A percentile compares a stretch with the other conserved stretches of the same genome.
phyloP scores from a whole-genome alignment of 2,113 vertebrate genomes.

The Myrmecobius fasciatus region DNA sequence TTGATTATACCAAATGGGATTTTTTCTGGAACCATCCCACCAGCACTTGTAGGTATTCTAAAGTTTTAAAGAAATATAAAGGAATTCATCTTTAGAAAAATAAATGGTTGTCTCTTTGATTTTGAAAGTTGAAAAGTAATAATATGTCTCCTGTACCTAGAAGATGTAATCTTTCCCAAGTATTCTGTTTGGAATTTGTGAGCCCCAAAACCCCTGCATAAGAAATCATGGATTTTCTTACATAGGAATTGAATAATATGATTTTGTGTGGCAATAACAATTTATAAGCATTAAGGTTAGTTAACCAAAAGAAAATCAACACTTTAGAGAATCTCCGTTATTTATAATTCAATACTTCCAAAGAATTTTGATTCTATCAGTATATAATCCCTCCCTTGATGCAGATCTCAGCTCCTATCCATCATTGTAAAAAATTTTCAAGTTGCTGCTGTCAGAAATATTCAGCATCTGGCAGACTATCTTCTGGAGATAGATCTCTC shows the following conservation, averaged over 20 bases:
- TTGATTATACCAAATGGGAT: background rate
- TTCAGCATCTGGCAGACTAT: background rate
- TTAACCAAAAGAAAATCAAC: conserved; percentile 57
- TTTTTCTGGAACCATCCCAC: background rate
- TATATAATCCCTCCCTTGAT: background rate
- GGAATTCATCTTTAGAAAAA: background rate
- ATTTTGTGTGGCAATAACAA: background rate
- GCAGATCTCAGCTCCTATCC: background rate
- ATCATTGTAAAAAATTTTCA: background rate
- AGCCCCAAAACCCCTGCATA: background rate
- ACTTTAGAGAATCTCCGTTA: conserved; percentile 59
- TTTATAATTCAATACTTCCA: conserved; percentile 53
- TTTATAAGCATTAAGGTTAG: conserved; percentile 35
- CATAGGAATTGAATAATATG: background rate
- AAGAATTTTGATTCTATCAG: background rate
- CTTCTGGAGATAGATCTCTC: background rate
- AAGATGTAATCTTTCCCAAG: conserved; percentile 6
- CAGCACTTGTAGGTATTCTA: background rate
- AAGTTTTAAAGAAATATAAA: conserved; percentile 2
- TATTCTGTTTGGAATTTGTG: background rate
- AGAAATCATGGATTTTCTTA: background rate
- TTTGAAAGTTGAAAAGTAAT: conserved; percentile 24
- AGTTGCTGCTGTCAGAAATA: background rate
- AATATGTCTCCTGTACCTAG: background rate
- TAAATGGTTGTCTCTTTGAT: background rate